Percentiles rank a stretch among this genome's conserved stretches.
These are phyloP conservation scores for Microctonus hyperodae DNA, from an alignment of 2,888 invertebrate species.

Conservation along the genomic window DNA sequence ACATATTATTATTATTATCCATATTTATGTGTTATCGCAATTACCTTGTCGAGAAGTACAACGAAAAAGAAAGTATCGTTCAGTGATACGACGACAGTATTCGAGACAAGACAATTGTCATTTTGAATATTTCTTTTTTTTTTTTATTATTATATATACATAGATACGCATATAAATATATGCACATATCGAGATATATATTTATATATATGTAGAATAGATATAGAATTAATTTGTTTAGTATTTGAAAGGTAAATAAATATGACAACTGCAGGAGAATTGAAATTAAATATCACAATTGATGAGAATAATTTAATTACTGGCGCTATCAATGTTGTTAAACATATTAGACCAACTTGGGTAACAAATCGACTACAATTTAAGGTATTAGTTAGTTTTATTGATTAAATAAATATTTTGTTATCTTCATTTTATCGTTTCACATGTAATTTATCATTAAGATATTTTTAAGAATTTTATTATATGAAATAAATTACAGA, in stretches of 20 bases:
- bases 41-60: neutral
- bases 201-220: too few relatives aligned
- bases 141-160: neutral
- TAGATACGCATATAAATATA: too few relatives aligned
- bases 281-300: constrained; percentile 69
- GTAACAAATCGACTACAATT: constrained; percentile 69
- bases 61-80: neutral
- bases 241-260: too few relatives aligned
- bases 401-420: neutral
- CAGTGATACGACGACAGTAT: neutral
- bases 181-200: too few relatives aligned
- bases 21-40: neutral
- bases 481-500: constrained; percentile 65
- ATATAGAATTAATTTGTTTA: too few relatives aligned
- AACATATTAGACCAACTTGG: constrained; percentile 77
- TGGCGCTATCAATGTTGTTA: constrained; percentile 74
- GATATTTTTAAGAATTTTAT: too few relatives aligned
- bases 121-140: neutral
- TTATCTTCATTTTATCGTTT: neutral
- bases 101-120: neutral
- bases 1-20: neutral
- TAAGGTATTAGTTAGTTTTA: constrained; percentile 70
- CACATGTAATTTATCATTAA: neutral
- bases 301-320: constrained; percentile 73
- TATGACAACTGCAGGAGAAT: constrained; percentile 43